Conservation (phyloP, 2,888 invertebrate genomes). For the Drosophila nr. perissopoda region DNA sequence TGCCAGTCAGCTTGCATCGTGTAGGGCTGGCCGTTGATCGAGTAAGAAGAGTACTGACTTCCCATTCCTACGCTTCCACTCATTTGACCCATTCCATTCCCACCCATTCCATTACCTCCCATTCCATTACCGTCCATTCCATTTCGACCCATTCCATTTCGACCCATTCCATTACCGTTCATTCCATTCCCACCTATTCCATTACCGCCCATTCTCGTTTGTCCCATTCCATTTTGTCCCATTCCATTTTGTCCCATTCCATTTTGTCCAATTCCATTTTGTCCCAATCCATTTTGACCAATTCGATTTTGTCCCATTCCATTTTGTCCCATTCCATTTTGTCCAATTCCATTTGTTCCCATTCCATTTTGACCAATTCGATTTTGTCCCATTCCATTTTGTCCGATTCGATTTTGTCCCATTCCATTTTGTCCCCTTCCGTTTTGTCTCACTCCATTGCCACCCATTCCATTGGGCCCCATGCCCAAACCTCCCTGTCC, state of each 20-base stretch:
- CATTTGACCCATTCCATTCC: constrained; percentile 15
- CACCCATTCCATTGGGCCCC: background rate
- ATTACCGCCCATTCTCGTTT: constrained; percentile 11
- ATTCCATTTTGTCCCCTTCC: background rate
- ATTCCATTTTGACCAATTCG: too few species aligned
- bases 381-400: constrained; percentile 22
- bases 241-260: too few species aligned
- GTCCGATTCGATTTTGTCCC: background rate
- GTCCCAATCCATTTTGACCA: constrained; percentile 4
- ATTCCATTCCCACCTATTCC: background rate
- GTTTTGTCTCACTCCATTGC: constrained; percentile 7
- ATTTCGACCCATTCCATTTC: background rate
- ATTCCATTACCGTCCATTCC: constrained; percentile 7
- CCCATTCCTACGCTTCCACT: background rate
- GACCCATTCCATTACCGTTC: background rate
- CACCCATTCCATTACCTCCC: background rate
- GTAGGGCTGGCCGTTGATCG: constrained; percentile 33
- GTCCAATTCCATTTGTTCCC: background rate
- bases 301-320: constrained; percentile 1
- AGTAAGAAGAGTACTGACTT: constrained; percentile 29
- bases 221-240: background rate
- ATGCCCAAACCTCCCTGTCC: background rate
- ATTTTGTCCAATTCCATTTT: constrained; percentile 4
- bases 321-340: constrained; percentile 14
- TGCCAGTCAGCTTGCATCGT: constrained; percentile 17